phyloP scores from a whole-genome alignment of 1,140 invertebrate species.

The Drosophila setifemur region DNA sequence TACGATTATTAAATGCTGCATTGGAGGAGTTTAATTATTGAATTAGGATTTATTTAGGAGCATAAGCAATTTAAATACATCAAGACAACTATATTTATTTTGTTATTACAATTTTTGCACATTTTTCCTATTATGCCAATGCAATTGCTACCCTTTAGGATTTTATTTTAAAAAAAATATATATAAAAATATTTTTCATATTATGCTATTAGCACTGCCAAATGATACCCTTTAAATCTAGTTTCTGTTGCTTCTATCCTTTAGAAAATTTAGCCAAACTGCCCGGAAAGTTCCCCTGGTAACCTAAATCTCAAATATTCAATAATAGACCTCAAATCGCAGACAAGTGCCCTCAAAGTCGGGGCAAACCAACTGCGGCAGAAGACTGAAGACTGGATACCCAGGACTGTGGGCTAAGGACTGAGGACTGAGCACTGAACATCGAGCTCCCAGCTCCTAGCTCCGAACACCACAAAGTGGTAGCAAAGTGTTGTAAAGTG shows the following conservation, averaged over 20 bases:
- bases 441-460: constrained; percentile 8
- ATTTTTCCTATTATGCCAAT: too few relatives aligned
- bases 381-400: not conserved
- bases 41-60: too few relatives aligned
- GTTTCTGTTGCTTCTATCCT: too few relatives aligned
- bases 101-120: too few relatives aligned
- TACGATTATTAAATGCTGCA: too few relatives aligned
- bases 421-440: constrained; percentile 2
- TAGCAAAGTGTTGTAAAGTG: constrained; percentile 52
- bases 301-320: constrained; percentile 29
- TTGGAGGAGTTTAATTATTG: too few relatives aligned
- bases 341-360: constrained; percentile 8
- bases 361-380: not conserved
- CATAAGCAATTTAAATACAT: too few relatives aligned
- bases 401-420: not conserved
- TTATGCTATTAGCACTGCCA: too few relatives aligned
- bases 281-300: not conserved
- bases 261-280: not conserved
- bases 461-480: constrained; percentile 1
- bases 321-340: constrained; percentile 35
- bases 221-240: not conserved
- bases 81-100: too few relatives aligned
- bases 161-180: too few relatives aligned
- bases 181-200: too few relatives aligned
- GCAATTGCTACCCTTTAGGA: too few relatives aligned